Conservation (phyloP, 2,888 invertebrate genomes). For the Drosophila mimetica region DNA sequence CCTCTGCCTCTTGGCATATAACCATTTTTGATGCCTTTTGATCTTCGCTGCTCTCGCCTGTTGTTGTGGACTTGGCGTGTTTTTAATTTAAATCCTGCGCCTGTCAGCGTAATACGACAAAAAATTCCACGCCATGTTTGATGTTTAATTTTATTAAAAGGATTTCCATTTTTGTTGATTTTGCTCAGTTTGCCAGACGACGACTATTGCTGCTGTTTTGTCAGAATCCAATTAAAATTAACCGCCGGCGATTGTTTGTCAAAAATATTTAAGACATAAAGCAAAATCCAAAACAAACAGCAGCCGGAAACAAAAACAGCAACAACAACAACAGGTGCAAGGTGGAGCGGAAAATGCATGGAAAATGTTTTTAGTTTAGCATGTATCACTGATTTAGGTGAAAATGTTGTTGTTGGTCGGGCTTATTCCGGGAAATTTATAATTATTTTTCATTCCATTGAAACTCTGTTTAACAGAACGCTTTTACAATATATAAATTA, state of each 20-base stretch:
- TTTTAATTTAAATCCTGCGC: slow-evolving; percentile 82
- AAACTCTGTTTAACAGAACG: too few species aligned
- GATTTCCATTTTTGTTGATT: slow-evolving; percentile 53
- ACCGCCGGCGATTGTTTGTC: slow-evolving; percentile 80
- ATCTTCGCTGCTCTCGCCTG: slow-evolving; percentile 64
- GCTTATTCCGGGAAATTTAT: not conserved
- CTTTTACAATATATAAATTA: not conserved
- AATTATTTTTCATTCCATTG: not conserved
- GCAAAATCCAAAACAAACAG: slow-evolving; percentile 49
- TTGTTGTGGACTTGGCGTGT: slow-evolving; percentile 79
- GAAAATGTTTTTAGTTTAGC: slow-evolving; percentile 5
- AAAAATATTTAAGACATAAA: slow-evolving; percentile 62
- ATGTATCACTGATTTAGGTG: not conserved
- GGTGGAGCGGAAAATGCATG: slow-evolving; percentile 3
- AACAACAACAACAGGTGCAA: slow-evolving; percentile 37
- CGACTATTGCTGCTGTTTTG: slow-evolving; percentile 41
- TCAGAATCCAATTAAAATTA: slow-evolving; percentile 82
- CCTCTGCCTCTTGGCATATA: slow-evolving; percentile 43
- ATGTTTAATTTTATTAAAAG: slow-evolving; percentile 82
- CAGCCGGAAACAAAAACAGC: slow-evolving; percentile 18
- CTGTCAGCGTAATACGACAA: slow-evolving; percentile 80
- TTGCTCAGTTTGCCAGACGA: slow-evolving; percentile 19
- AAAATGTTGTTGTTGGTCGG: not conserved
- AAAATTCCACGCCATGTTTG: slow-evolving; percentile 77
- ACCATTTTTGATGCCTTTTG: slow-evolving; percentile 77